Base-by-base conservation (phyloP, 2,888 invertebrate species). In the Trilocha varians region DNA sequence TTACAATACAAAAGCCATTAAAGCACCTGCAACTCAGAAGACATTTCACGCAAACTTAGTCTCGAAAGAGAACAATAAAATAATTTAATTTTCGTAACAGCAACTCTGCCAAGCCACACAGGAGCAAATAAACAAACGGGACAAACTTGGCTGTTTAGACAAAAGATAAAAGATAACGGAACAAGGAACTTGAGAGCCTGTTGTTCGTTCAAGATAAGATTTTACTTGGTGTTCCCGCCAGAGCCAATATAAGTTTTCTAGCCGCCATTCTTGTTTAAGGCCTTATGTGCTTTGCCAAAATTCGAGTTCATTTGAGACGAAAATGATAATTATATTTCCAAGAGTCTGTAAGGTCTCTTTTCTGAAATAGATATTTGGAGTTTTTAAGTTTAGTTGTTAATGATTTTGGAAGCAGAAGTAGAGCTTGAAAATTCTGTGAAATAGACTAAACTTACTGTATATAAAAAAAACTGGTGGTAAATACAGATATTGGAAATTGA, bases 161-260 rank as follows among this genome's bases (percentile, higher is more conserved):
- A 62, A 65, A 65, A 66, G 69, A 69, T 69, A 65, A 62, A 49
- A 62, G 65, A 65, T 65, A 65, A 63, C 50, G 39, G 47, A 39
- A 38, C 42, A 50, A 45, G 51, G 56, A 64, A 63, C 58, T 65
- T 68, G 63, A 62, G 65, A 68, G 62, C 62, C 50, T 56, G 55
- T 65, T 63, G 65, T 55, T 59, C 47, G 53, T 53, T 44, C 46
- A 50, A 54, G 67, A 70, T 70, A 69, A 68, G 60, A 56, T 59
- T 70, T 65, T 64, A 67, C 67, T 57, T 56, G 57, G 35, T 34
- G 46, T 51, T 52, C 48, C 55, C 58, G 47, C 59, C 46, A 55
- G 49, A 64, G 57, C 64, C 65, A 65, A 70, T 71, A 65, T 68
- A 70, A 68, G 68, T 70, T 70, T 56, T 45, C 53, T 58, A 55